These are phyloP conservation scores for Manduca sexta DNA, from an alignment of 1,140 invertebrate genomes.

Conservation along the genomic window DNA sequence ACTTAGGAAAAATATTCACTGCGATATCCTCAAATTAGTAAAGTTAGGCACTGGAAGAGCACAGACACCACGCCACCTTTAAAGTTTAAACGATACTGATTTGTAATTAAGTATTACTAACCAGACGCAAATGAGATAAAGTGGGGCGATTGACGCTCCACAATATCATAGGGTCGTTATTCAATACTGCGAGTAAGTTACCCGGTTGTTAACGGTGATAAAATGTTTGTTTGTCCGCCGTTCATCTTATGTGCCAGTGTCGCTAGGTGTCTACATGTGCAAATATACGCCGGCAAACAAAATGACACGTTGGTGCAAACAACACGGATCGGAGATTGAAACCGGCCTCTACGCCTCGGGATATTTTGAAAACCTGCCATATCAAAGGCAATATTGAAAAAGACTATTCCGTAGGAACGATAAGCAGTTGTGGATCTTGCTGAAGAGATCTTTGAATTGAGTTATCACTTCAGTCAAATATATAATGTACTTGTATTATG, in stretches of 20 bases:
- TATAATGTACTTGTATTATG: too few relatives aligned
- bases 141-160: constrained; percentile 28
- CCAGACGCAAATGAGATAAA: constrained; percentile 56
- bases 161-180: constrained; percentile 24
- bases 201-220: constrained; percentile 5
- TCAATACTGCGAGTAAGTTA: constrained; percentile 16
- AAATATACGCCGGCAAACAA: constrained; percentile 34
- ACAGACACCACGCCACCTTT: constrained; percentile 40
- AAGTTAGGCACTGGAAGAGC: constrained; percentile 5
- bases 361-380: background rate
- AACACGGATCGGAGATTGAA: constrained; percentile 6
- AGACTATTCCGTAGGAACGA: too few relatives aligned
- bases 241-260: constrained; percentile 5
- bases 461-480: too few relatives aligned
- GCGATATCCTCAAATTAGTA: constrained; percentile 2
- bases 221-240: background rate
- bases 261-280: constrained; percentile 12
- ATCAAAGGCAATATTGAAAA: background rate
- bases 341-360: background rate
- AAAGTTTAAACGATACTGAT: constrained; percentile 50
- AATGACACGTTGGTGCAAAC: constrained; percentile 34
- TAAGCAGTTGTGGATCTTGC: too few relatives aligned
- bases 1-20: background rate
- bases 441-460: too few relatives aligned
- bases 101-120: constrained; percentile 41